Evolutionary conservation across 2,888 invertebrate genomes (phyloP), one percentile per base, ranked within the genome.

Genomic region (Zygogramma bicolorata): DNA sequence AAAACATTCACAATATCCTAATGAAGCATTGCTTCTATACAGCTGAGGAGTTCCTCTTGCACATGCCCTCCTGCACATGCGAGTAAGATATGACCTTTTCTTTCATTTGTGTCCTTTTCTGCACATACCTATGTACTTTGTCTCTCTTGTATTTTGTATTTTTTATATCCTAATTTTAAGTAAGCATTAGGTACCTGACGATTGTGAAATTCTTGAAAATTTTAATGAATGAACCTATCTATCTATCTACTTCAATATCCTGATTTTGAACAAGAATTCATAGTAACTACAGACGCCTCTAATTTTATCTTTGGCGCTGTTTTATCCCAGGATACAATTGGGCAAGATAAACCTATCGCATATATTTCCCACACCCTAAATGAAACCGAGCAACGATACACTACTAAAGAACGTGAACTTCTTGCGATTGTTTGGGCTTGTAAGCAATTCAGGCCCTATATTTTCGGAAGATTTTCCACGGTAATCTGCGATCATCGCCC

Each of bases 401-500:
- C 76, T 1, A 84, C 84, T 0, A 86, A 76, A 0, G 85, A 87
- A 78, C 80, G 80, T 42, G 86, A 87, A 79, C 70, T 85, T 0
- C 65, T 86, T 62, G 82, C 85, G n/a, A n/a, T n/a, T n/a, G n/a
- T n/a, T n/a, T n/a, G 83, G 81, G 77, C 75, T 8, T 71, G 75
- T 0, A 81, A 84, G 75, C 78, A 84, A 71, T 87, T 85, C 70
- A 20, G 84, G 38, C 83, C 85, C 4, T 87, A 86, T 67, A 59
- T 87, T 2, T 85, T 80, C 68, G 86, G 86, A 18, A 75, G 80
- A 18, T 77, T 82, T 70, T 87, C 86, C 65, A 77, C 38, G 5
- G 81, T 87, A 13, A 25, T 82, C 5, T 86, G 81, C 0, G 85
- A 86, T 68, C 86, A 87, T 67, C 63, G 75, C 73, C 84, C 85